Percentiles rank a stretch among this genome's conserved stretches.
phyloP scores from a whole-genome alignment of 2,888 invertebrate species.

The Gari tellinella region DNA sequence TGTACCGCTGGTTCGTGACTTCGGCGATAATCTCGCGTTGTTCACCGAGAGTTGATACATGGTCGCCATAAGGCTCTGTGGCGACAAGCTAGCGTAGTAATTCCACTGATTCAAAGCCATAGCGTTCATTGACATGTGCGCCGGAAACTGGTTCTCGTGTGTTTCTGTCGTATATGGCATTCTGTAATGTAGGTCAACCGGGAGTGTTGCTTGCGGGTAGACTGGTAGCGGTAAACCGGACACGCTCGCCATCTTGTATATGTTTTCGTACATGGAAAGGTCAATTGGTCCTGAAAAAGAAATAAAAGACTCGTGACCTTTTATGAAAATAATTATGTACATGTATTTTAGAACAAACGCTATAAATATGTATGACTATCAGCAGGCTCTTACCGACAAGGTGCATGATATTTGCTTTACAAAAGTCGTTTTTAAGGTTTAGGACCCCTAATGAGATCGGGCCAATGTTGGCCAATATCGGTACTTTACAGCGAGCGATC shows the following conservation, averaged over 20 bases:
- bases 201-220: slow-evolving; percentile 21
- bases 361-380: too few relatives aligned
- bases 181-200: slow-evolving; percentile 19
- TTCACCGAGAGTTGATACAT: slow-evolving; percentile 47
- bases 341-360: too few relatives aligned
- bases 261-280: slow-evolving; percentile 8
- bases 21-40: slow-evolving; percentile 51
- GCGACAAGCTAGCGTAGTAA: slow-evolving; percentile 56
- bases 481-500: too few relatives aligned
- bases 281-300: too few relatives aligned
- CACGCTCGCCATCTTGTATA: slow-evolving; percentile 27
- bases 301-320: too few relatives aligned
- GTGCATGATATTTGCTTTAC: too few relatives aligned
- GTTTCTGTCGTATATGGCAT: neutral
- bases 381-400: too few relatives aligned
- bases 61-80: slow-evolving; percentile 51
- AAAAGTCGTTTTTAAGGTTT: too few relatives aligned
- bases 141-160: slow-evolving; percentile 21
- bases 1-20: slow-evolving; percentile 47
- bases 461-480: too few relatives aligned
- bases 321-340: too few relatives aligned
- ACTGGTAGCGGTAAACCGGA: slow-evolving; percentile 27
- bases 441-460: too few relatives aligned
- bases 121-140: slow-evolving; percentile 56
- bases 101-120: slow-evolving; percentile 63